Base-by-base conservation (phyloP, 2,888 invertebrate genomes). In the Smittia sp. region DNA sequence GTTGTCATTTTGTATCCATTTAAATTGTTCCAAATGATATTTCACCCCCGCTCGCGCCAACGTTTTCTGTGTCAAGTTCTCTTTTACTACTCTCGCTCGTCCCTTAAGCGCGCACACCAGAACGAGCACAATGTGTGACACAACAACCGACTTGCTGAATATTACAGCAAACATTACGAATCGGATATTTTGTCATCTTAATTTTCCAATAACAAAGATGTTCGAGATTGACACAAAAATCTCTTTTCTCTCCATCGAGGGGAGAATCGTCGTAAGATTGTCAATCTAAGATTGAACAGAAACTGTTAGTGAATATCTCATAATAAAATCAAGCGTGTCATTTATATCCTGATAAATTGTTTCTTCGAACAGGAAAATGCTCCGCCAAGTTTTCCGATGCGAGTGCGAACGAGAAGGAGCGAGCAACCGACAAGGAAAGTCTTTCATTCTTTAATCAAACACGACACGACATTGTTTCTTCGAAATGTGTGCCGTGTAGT, bases 281-380 rank as follows among this genome's bases (percentile, higher is more conserved):
- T 7, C 3, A n/a, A n/a, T n/a, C n/a, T n/a, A n/a, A n/a, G n/a
- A n/a, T n/a, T n/a, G n/a, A n/a, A n/a, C n/a, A n/a, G 32, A 46
- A 46, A 46, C 46, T 46, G 58, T 2, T 58, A 22, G 58, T 15
- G n/a, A 20, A 15, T 24, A 63, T 63, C 22, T 67, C 67, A 24
- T 46, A 67, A 67, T 67, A n/a, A 67, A 67, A 67, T 67, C 67
- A 67, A 67, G 41, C 67, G 39, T 67, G 67, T 67, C 67, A 39
- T 67, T 67, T 67, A 41, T 41, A 67, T 67, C 67, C 67, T 67
- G 67, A 67, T 67, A 67, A 67, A 67, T 67, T 67, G 67, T 67
- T 67, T 41, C 22, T 24, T 7, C 46, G 15, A 46, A n/a, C n/a
- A 46, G 46, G 46, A 46, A 46, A 46, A 46, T 46, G 11, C 11